phyloP scores from a whole-genome alignment of 92 coral and sea anemone species.

The Actinostola sp. region DNA sequence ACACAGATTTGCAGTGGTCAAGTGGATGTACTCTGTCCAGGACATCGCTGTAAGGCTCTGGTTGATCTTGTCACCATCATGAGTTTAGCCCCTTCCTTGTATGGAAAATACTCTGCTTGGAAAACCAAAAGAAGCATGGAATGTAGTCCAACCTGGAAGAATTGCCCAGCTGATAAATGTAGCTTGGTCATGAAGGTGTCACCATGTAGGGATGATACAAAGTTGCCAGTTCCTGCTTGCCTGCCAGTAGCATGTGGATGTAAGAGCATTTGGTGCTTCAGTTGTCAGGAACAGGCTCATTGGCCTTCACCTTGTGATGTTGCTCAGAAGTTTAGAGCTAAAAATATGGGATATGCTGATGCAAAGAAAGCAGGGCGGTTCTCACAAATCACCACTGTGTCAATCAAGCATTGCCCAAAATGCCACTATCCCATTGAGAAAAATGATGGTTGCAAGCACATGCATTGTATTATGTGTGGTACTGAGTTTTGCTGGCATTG shows the following conservation, averaged over 20 bases:
- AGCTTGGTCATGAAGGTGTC: conserved; percentile 33
- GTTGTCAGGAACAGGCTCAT: conserved; percentile 60
- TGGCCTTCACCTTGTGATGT: conserved; percentile 70
- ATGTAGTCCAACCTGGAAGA: conserved; percentile 37
- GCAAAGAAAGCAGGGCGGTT: neutral
- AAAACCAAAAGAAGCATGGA: conserved; percentile 33
- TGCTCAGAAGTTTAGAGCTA: conserved; percentile 58
- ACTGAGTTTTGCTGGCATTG: conserved; percentile 43
- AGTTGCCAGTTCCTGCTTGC: conserved; percentile 24
- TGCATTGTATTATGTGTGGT: conserved; percentile 33
- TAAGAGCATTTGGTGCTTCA: conserved; percentile 63
- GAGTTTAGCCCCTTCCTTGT: conserved; percentile 53
- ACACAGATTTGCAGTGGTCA: conserved; percentile 36
- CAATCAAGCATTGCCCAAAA: conserved; percentile 45
- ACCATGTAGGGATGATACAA: neutral
- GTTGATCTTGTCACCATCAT: conserved; percentile 44
- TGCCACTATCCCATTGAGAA: conserved; percentile 57
- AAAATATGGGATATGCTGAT: neutral
- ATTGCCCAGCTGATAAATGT: conserved; percentile 63
- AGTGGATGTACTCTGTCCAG: conserved; percentile 49
- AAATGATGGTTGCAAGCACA: conserved; percentile 29
- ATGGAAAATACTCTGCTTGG: conserved; percentile 37
- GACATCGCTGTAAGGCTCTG: conserved; percentile 34
- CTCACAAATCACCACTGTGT: conserved; percentile 31
- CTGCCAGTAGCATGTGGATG: conserved; percentile 68